Evolutionary conservation across 2,888 invertebrate genomes (phyloP).

Genomic region (Antheraea assamensis): DNA sequence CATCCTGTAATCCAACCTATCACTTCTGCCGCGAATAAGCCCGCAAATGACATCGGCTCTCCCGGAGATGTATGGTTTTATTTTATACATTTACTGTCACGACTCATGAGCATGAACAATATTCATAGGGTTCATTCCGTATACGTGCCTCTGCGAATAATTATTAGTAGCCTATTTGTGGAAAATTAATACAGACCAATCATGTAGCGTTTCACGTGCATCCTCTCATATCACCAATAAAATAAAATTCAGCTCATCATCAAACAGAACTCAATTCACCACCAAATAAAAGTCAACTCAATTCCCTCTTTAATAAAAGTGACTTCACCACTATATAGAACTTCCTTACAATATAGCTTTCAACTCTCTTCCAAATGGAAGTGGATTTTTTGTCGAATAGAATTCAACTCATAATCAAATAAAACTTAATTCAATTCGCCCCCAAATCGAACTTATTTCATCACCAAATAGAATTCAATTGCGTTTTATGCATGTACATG

Average conservation of each 20-base stretch:
- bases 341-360: too few relatives aligned
- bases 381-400: neutral
- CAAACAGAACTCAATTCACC: too few relatives aligned
- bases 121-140: neutral
- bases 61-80: constrained; percentile 11
- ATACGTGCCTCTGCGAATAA: neutral
- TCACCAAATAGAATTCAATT: neutral
- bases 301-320: neutral
- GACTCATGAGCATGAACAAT: neutral
- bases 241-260: too few relatives aligned
- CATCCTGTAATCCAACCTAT: neutral
- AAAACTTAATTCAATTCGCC: neutral
- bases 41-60: neutral
- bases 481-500: neutral
- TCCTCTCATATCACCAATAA: neutral
- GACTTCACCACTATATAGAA: neutral
- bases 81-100: neutral
- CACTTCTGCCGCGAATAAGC: neutral
- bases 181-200: neutral
- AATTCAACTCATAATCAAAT: neutral
- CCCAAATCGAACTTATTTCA: too few relatives aligned
- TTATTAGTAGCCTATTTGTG: neutral
- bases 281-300: too few relatives aligned
- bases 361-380: too few relatives aligned
- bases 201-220: neutral